phyloP scores from a whole-genome alignment of 1,140 invertebrate genomes.

The Zaprionus gabonicus region DNA sequence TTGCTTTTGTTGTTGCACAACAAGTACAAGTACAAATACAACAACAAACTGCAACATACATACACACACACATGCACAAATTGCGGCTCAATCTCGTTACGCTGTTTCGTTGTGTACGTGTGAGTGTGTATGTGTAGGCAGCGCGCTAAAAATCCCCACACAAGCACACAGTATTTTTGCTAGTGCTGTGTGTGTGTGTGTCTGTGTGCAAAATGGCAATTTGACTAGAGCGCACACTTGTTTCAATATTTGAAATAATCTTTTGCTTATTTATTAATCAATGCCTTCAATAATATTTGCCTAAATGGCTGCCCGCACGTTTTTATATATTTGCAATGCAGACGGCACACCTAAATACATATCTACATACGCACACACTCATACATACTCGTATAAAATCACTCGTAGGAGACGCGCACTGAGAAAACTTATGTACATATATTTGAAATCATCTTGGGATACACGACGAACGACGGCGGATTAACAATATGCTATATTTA shows the following conservation, averaged over 20 bases:
- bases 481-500: slow-evolving; percentile 31
- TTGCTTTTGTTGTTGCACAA: slow-evolving; percentile 53
- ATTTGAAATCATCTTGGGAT: slow-evolving; percentile 21
- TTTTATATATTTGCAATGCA: slow-evolving; percentile 20
- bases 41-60: slow-evolving; percentile 22
- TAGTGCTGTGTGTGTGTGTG: slow-evolving; percentile 22
- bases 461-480: not conserved
- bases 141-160: slow-evolving; percentile 34
- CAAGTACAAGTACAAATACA: slow-evolving; percentile 41
- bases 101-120: slow-evolving; percentile 37
- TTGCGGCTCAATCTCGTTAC: slow-evolving; percentile 67
- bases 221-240: slow-evolving; percentile 51
- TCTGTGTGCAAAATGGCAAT: slow-evolving; percentile 48
- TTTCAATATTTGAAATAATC: slow-evolving; percentile 56
- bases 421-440: slow-evolving; percentile 23
- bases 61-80: slow-evolving; percentile 36
- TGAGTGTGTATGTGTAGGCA: slow-evolving; percentile 13
- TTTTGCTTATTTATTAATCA: slow-evolving; percentile 36
- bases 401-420: slow-evolving; percentile 30
- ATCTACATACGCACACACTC: slow-evolving; percentile 22
- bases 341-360: slow-evolving; percentile 53
- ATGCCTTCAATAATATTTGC: slow-evolving; percentile 46
- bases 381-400: slow-evolving; percentile 32
- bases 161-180: not conserved
- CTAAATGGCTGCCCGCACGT: slow-evolving; percentile 30